phyloP scores from a whole-genome alignment of 2,797 vertebrate species.

The Simalia tracyae region DNA sequence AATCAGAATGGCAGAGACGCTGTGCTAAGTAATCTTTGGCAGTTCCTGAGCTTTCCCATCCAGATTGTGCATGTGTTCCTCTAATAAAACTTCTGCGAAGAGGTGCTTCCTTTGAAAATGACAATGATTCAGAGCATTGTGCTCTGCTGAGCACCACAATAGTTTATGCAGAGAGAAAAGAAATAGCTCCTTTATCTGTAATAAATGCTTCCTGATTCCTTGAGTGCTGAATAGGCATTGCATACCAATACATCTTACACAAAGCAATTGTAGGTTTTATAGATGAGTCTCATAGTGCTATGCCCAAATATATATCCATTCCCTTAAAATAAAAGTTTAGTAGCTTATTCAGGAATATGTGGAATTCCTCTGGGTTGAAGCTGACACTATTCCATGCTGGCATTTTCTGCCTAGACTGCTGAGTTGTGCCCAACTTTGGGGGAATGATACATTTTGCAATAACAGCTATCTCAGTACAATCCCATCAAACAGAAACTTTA shows the following conservation, averaged over 20 bases:
- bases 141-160: constrained; percentile 32
- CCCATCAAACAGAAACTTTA: constrained; percentile 3
- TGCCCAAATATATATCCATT: constrained; percentile 42
- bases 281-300: constrained; percentile 53
- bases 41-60: constrained; percentile 1
- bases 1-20: neutral
- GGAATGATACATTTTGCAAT: constrained; percentile 2
- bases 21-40: neutral
- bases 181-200: constrained; percentile 54
- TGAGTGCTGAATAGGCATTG: constrained; percentile 38
- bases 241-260: constrained; percentile 53
- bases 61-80: neutral
- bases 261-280: constrained; percentile 43
- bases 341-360: constrained; percentile 33
- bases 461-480: neutral
- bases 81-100: constrained; percentile 28
- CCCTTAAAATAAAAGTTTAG: constrained; percentile 28
- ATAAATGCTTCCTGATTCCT: constrained; percentile 56
- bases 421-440: neutral
- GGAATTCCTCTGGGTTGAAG: neutral
- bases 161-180: constrained; percentile 47
- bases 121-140: constrained; percentile 7
- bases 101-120: neutral
- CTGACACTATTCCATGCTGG: neutral
- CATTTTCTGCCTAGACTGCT: neutral